Percentiles rank a stretch among this genome's conserved stretches.
phyloP scores from a whole-genome alignment of 2,888 invertebrate species.

The Proisotoma minuta region DNA sequence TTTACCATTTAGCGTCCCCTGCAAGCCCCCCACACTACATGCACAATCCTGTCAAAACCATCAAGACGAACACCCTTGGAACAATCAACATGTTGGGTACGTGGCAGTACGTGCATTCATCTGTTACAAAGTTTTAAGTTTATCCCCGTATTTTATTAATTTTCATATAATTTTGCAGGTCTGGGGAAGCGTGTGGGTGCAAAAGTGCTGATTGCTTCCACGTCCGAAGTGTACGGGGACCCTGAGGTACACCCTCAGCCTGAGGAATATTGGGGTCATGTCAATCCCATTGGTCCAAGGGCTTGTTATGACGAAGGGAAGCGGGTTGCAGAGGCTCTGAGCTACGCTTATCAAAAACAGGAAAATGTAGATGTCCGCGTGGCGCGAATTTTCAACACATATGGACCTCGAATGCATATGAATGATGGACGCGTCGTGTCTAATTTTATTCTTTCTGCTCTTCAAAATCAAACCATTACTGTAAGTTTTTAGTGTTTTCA shows the following conservation, averaged over 20 bases:
- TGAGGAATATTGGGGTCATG: slow-evolving; percentile 98
- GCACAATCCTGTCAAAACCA: slow-evolving; percentile 99
- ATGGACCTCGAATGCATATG: slow-evolving; percentile 98
- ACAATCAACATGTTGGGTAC: slow-evolving; percentile 87
- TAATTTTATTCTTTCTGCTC: slow-evolving; percentile 94
- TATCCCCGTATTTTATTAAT: slow-evolving; percentile 8
- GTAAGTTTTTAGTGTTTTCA: slow-evolving; percentile 57
- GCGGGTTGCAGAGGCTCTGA: slow-evolving; percentile 90
- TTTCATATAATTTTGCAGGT: slow-evolving; percentile 58
- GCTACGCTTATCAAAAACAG: slow-evolving; percentile 95
- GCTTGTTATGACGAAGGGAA: slow-evolving; percentile 99
- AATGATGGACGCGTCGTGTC: slow-evolving; percentile 98
- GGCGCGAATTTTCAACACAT: slow-evolving; percentile 97
- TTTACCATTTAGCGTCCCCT: slow-evolving; percentile 97
- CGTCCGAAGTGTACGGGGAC: slow-evolving; percentile 98
- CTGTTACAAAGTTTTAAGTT: neutral
- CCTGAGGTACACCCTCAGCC: slow-evolving; percentile 97
- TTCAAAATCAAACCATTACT: slow-evolving; percentile 90
- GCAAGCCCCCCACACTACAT: slow-evolving; percentile 99
- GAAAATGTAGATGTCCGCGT: slow-evolving; percentile 92
- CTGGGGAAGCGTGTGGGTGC: slow-evolving; percentile 89
- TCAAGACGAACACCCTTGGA: slow-evolving; percentile 96
- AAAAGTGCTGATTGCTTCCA: slow-evolving; percentile 90
- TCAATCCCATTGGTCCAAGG: slow-evolving; percentile 78
- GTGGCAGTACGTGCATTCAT: slow-evolving; percentile 34